Evolutionary conservation across 2,797 vertebrate genomes (phyloP).

Genomic region (Bovichtus diacanthus): DNA sequence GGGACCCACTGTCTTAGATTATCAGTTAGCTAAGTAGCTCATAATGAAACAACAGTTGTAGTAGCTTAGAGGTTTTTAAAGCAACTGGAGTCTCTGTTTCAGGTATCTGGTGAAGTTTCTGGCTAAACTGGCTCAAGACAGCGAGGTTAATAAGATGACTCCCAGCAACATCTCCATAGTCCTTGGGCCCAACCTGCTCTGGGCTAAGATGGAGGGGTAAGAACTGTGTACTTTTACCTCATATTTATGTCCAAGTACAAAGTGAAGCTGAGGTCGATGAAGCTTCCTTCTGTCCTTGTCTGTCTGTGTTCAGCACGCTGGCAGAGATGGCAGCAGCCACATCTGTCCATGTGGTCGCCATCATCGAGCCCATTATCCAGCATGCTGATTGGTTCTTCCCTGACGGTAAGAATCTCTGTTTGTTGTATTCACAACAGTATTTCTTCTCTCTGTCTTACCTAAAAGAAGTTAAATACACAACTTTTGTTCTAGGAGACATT

Average conservation of each 20-base stretch:
- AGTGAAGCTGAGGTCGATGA: not conserved
- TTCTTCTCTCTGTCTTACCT: not conserved
- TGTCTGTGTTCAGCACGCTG: constrained; percentile 84
- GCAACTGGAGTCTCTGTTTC: constrained; percentile 33
- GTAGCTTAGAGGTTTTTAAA: not conserved
- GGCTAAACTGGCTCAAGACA: constrained; percentile 94
- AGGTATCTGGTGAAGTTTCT: constrained; percentile 99
- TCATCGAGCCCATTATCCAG: constrained; percentile 97
- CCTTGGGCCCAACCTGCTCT: constrained; percentile 95
- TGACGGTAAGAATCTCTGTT: constrained; percentile 85
- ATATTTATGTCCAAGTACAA: not conserved
- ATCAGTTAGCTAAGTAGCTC: not conserved
- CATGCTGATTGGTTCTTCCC: constrained; percentile 99
- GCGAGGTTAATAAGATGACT: constrained; percentile 97
- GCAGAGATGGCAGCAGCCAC: constrained; percentile 98
- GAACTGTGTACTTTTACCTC: constrained; percentile 20
- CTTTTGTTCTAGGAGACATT: too few species aligned
- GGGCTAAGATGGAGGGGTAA: constrained; percentile 97
- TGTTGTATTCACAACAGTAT: constrained; percentile 9
- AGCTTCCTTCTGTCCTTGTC: not conserved
- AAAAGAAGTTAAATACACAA: not conserved
- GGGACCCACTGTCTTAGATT: not conserved
- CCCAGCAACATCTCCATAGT: constrained; percentile 97
- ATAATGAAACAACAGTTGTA: not conserved
- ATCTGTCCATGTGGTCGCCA: constrained; percentile 93